Conservation (phyloP, 1,140 invertebrate species). For the Drosophila oshimai region DNA sequence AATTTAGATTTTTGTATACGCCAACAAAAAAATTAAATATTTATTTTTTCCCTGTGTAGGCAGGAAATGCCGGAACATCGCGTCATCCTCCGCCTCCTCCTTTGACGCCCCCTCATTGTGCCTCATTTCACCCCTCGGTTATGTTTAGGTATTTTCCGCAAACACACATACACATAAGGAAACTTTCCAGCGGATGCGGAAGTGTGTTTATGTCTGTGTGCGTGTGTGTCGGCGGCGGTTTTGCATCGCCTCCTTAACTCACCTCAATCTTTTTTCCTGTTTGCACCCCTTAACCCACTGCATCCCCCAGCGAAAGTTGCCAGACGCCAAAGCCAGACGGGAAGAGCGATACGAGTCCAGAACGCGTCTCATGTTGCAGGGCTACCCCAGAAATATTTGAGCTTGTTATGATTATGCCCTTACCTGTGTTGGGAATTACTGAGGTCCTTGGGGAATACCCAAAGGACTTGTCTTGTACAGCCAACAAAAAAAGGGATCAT, state of each 20-base stretch:
- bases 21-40: too few relatives aligned
- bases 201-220: constrained; percentile 30
- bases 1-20: too few relatives aligned
- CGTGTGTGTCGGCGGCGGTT: constrained; percentile 32
- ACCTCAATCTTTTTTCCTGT: constrained; percentile 19
- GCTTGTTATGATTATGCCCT: constrained; percentile 57
- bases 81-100: neutral
- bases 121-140: constrained; percentile 31
- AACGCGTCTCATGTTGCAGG: constrained; percentile 39
- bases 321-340: constrained; percentile 50
- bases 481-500: neutral
- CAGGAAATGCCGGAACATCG: constrained; percentile 10
- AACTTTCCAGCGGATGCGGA: constrained; percentile 43
- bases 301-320: constrained; percentile 23
- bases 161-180: constrained; percentile 5
- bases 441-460: constrained; percentile 30
- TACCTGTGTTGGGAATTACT: neutral
- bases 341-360: constrained; percentile 25
- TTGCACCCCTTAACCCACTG: neutral
- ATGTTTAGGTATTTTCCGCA: constrained; percentile 53
- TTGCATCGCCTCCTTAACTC: constrained; percentile 32
- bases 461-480: neutral
- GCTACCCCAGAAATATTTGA: constrained; percentile 45
- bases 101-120: neutral
- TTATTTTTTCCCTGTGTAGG: neutral